Conservation (phyloP, 1,140 invertebrate species). For the Drosophila arizonae region DNA sequence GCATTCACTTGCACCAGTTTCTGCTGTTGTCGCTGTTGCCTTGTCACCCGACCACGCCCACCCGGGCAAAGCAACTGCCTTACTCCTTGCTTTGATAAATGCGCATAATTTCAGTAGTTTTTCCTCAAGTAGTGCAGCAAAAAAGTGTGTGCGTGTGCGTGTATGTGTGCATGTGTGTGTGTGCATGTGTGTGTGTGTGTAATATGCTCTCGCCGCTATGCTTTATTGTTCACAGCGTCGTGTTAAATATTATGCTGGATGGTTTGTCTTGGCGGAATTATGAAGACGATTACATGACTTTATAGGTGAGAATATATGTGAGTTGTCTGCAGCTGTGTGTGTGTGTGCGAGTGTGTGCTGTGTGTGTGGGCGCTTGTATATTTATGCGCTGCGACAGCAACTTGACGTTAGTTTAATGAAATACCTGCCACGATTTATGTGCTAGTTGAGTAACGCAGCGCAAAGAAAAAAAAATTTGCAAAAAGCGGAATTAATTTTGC, state of each 20-base stretch:
- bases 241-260: conserved; percentile 73
- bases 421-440: conserved; percentile 76
- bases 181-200: conserved; percentile 48
- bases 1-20: conserved; percentile 44
- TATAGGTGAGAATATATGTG: conserved; percentile 56
- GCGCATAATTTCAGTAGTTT: conserved; percentile 80
- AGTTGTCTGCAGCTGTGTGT: conserved; percentile 2
- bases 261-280: conserved; percentile 73
- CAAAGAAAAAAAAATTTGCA: not conserved
- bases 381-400: conserved; percentile 64
- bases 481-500: conserved; percentile 51
- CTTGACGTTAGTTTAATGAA: conserved; percentile 70
- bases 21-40: conserved; percentile 22
- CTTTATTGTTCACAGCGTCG: conserved; percentile 74
- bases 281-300: conserved; percentile 80
- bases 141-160: conserved; percentile 42
- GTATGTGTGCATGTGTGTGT: conserved; percentile 42
- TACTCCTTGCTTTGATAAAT: conserved; percentile 63
- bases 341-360: not conserved
- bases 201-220: conserved; percentile 51
- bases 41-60: conserved; percentile 7
- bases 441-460: conserved; percentile 46
- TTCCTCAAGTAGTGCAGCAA: conserved; percentile 53
- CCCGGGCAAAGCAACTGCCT: not conserved
- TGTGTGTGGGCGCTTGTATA: conserved; percentile 50